Evolutionary conservation across 30 jellyfish, hydroid and myxozoan genomes (phyloP), one percentile per base, ranked within the genome.

Genomic region (Hydractinia echinata): DNA sequence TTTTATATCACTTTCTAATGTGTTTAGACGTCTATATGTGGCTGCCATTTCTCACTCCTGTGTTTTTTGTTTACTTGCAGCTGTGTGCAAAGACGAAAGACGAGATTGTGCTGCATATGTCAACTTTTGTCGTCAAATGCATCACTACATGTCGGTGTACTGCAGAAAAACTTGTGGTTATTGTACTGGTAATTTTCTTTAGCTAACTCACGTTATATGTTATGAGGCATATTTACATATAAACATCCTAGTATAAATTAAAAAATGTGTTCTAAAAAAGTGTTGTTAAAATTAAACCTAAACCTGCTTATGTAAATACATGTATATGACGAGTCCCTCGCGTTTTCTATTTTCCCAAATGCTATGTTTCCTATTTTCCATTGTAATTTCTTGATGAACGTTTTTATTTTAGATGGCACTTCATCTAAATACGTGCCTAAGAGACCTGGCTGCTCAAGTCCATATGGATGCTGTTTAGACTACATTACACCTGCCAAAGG

Each of bases 141-240:
- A 50, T 8, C 81, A 66, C 15, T 88, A 88, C 73, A 88, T 88
- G 96, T 61, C 79, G 81, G 74, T 54, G 52, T 82, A 77, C 53
- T 88, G 96, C 60, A 61, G 92, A 16, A 82, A 83, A 51, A 53
- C 96, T 0, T 88, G 96, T 66, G 87, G 85, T 51, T 61, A n/a
- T 71, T 88, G 96, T 55, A 20, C 10, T n/a, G 81, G 81, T 71
- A 52, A 71, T 55, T 20, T 30, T n/a, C n/a, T 30, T 30, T 0
- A 30, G 44, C 44, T 30, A 30, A 30, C 44, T 30, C 44, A 30
- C 44, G 44, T 30, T 30, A 30, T n/a, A n/a, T n/a, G n/a, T 30
- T 30, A 30, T 30, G n/a, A n/a, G n/a, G 44, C 44, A 30, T 30
- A 30, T 30, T 30, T 30, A 30, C 44, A 30, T 1, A 30, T 2